Conservation (phyloP, 1,140 invertebrate species). For the Drosophila pallidifrons region DNA sequence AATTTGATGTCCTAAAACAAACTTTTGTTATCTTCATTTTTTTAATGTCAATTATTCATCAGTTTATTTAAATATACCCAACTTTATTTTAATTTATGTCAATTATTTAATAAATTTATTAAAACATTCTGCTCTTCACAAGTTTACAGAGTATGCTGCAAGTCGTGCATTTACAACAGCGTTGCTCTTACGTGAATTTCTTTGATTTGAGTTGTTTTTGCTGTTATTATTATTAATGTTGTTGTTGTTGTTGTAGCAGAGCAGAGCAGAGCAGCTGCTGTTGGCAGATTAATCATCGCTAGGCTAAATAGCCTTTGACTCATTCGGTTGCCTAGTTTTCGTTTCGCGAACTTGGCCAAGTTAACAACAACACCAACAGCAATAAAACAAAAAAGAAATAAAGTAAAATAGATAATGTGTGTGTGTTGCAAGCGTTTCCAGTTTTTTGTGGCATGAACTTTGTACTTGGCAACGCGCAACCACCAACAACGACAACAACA, state of each 20-base stretch:
- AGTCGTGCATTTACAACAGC: not conserved
- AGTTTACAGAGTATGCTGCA: slow-evolving; percentile 9
- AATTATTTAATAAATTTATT: no score
- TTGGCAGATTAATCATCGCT: slow-evolving; percentile 47
- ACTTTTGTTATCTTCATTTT: no score
- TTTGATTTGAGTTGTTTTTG: not conserved
- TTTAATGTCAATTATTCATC: no score
- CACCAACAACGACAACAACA: slow-evolving; percentile 4
- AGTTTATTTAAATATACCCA: no score
- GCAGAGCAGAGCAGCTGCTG: slow-evolving; percentile 17
- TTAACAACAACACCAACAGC: no score
- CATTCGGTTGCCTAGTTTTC: slow-evolving; percentile 37
- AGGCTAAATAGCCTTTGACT: slow-evolving; percentile 47
- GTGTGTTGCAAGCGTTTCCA: slow-evolving; percentile 25
- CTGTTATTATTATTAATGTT: not conserved
- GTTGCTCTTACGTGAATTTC: slow-evolving; percentile 1
- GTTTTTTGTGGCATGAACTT: slow-evolving; percentile 38
- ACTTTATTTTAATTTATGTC: no score
- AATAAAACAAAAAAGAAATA: slow-evolving; percentile 7
- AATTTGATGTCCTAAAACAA: no score
- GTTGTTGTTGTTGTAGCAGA: slow-evolving; percentile 14
- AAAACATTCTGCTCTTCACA: not conserved
- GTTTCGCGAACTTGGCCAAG: slow-evolving; percentile 36
- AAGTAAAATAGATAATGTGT: slow-evolving; percentile 2
- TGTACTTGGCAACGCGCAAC: slow-evolving; percentile 30